Evolutionary conservation across 2,888 invertebrate genomes (phyloP).

Genomic region (Phortica magna): DNA sequence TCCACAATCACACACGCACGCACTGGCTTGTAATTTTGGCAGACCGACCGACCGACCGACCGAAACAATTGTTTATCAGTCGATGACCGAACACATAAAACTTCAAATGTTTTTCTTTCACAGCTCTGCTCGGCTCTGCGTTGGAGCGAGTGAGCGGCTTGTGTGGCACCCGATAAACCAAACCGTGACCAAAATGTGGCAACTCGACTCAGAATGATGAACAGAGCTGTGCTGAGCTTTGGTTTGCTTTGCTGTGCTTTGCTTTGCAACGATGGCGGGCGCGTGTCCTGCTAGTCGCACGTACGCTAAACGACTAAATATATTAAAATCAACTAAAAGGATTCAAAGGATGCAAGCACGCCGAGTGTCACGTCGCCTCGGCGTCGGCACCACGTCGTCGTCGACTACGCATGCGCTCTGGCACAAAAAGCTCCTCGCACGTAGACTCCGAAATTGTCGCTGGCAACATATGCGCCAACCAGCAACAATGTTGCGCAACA

Average conservation of each 20-base stretch:
- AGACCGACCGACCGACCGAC: background rate
- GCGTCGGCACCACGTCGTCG: background rate
- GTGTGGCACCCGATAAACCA: too few species aligned
- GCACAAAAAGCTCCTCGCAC: slow-evolving; percentile 4
- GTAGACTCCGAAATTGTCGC: slow-evolving; percentile 10
- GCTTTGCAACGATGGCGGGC: background rate
- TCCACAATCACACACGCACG: slow-evolving; percentile 25
- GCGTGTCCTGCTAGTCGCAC: slow-evolving; percentile 45
- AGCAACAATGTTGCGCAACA: background rate
- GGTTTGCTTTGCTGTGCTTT: background rate
- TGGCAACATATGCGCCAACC: background rate
- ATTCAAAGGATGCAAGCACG: slow-evolving; percentile 28
- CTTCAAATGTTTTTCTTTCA: too few species aligned
- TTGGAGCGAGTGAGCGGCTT: too few species aligned
- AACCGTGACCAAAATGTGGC: too few species aligned
- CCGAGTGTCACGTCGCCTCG: background rate
- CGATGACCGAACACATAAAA: too few species aligned
- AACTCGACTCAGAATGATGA: background rate
- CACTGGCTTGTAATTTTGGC: background rate
- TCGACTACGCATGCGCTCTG: slow-evolving; percentile 31
- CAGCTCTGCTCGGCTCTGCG: too few species aligned
- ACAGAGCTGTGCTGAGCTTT: background rate
- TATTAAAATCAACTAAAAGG: slow-evolving; percentile 41
- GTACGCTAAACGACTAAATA: slow-evolving; percentile 46
- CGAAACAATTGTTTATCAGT: background rate